Conservation (phyloP, 2,888 invertebrate genomes). For the Volucella zonaria region DNA sequence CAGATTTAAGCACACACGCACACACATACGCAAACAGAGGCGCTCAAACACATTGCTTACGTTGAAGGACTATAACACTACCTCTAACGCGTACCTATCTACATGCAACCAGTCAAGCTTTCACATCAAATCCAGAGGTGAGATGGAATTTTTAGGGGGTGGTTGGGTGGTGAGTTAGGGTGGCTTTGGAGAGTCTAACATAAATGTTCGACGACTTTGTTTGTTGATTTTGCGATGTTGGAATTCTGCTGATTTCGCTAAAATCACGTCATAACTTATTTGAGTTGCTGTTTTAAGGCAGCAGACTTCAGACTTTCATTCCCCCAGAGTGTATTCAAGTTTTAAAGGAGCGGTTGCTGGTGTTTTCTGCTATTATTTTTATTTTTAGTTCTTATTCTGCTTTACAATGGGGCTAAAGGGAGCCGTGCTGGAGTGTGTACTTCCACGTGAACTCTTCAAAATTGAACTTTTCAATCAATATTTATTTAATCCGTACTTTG, state of each 20-base stretch:
- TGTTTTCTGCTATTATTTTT: no score
- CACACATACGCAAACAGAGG: not conserved
- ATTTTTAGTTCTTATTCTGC: not conserved
- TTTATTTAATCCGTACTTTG: constrained; percentile 57
- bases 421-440: constrained; percentile 34
- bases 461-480: constrained; percentile 65
- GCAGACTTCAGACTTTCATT: not conserved
- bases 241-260: constrained; percentile 72
- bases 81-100: not conserved
- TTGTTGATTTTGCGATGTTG: constrained; percentile 72
- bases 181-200: constrained; percentile 45
- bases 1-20: constrained; percentile 44
- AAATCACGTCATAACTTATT: constrained; percentile 74
- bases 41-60: not conserved
- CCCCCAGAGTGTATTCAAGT: not conserved
- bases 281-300: constrained; percentile 56
- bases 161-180: not conserved
- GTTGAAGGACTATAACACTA: no score
- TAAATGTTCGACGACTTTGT: constrained; percentile 71
- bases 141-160: not conserved
- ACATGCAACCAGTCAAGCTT: not conserved
- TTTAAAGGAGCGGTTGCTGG: not conserved
- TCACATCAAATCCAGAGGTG: not conserved
- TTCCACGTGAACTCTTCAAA: constrained; percentile 47
- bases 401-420: not conserved